Conservation (phyloP, 2,888 invertebrate genomes). For the Diarsia mendica region DNA sequence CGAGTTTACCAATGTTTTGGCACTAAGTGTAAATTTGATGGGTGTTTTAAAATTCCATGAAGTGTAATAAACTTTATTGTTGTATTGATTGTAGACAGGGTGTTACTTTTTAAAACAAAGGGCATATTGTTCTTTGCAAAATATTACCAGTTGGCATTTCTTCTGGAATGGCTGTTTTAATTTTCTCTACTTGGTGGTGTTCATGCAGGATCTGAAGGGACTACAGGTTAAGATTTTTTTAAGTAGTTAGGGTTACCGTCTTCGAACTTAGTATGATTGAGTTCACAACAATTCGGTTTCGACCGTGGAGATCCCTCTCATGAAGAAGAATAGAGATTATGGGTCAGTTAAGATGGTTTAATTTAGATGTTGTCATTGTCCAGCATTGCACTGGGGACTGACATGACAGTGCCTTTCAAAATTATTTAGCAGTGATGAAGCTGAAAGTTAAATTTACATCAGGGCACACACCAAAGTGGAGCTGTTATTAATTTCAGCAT, state of each 20-base stretch:
- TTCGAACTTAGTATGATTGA: too few relatives aligned
- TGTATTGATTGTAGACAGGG: conserved; percentile 22
- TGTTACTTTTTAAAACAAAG: neutral
- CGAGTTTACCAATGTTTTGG: conserved; percentile 64
- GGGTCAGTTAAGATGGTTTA: neutral
- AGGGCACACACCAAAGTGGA: too few relatives aligned
- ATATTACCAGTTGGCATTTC: neutral
- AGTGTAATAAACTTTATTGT: conserved; percentile 51
- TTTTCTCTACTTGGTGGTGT: neutral
- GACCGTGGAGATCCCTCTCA: neutral
- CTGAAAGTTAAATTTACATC: neutral
- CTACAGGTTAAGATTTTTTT: neutral
- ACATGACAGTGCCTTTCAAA: neutral
- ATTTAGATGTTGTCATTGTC: neutral
- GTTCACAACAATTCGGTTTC: neutral
- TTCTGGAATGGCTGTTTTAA: neutral
- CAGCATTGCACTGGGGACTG: too few relatives aligned
- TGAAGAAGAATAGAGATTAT: neutral
- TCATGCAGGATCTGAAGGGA: neutral
- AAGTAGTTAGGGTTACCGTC: too few relatives aligned
- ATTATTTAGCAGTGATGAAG: neutral
- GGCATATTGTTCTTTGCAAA: neutral
- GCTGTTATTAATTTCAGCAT: neutral
- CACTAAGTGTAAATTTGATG: conserved; percentile 68
- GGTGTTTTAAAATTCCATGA: conserved; percentile 65